Evolutionary conservation across 2,888 invertebrate species (phyloP).

Genomic region (Piscicola geometra): DNA sequence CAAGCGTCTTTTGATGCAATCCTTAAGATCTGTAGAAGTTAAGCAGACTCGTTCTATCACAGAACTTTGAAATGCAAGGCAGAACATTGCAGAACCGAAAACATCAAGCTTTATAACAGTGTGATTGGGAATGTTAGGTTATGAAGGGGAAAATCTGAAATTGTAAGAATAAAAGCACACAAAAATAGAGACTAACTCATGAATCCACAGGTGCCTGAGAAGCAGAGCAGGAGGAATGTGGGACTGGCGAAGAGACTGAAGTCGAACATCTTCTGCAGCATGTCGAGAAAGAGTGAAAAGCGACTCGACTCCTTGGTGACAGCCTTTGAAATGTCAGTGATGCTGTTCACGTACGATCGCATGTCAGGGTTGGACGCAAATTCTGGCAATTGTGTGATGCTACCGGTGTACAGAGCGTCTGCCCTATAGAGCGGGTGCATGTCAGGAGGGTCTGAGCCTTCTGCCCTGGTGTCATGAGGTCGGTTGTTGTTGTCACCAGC

Average conservation of each 20-base stretch:
- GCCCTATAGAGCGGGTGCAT: conserved; percentile 82
- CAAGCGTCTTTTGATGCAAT: too few species aligned
- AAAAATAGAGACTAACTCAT: conserved; percentile 33
- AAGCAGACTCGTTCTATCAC: too few species aligned
- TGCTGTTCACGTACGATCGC: conserved; percentile 80
- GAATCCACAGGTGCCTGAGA: conserved; percentile 42
- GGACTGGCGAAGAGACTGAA: conserved; percentile 81
- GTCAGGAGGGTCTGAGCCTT: conserved; percentile 11
- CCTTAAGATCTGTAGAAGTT: too few species aligned
- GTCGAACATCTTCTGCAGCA: conserved; percentile 80
- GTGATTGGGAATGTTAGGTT: too few species aligned
- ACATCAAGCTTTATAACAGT: too few species aligned
- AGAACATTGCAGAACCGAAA: too few species aligned
- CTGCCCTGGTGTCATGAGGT: background rate
- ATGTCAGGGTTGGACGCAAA: conserved; percentile 66
- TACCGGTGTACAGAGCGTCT: conserved; percentile 96
- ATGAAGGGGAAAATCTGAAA: too few species aligned
- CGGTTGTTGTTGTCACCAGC: background rate
- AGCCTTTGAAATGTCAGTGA: conserved; percentile 63
- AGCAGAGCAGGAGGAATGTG: conserved; percentile 81
- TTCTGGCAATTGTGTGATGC: conserved; percentile 75
- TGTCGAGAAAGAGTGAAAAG: conserved; percentile 46
- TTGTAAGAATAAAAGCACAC: too few species aligned
- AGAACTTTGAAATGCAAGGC: too few species aligned
- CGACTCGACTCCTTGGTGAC: background rate